Evolutionary conservation across 2,888 invertebrate genomes (phyloP), one percentile per base, ranked within the genome.

Genomic region (Graphium colonna): DNA sequence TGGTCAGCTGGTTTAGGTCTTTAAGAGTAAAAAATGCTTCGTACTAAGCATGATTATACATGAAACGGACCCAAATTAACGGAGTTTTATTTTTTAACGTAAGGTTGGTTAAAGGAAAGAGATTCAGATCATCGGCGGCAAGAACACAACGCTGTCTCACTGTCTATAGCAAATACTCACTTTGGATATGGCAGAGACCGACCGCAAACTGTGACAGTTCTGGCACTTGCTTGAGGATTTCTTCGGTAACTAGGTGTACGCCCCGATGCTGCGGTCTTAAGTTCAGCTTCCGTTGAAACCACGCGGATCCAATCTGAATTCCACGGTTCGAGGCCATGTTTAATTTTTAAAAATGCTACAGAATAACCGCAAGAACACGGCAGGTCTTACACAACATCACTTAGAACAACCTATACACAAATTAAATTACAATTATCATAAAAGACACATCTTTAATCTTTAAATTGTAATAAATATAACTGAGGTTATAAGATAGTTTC

Each of bases 211-310:
- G 96, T 78, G 94, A 93, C 81, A 98, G 92, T 90, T 98, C 98
- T 52, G 98, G 97, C 90, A 97, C 94, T 91, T 97, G 96, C 91
- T 96, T 93, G 62, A 97, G 92, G 77, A 98, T 97, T 92, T 98
- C 98, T 89, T 98, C 98, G 64, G 98, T 97, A 73, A 98, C 97
- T 75, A 98, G 93, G 92, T 98, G 98, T 80, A 98, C 97, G 77
- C 98, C 98, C 82, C 98, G 93, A 90, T 97, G 97, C 90, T 97
- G 97, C 75, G 98, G 97, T 87, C 97, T 93, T 87, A 98, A 93
- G 91, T 97, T 96, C 85, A 98, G 95, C 92, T 97, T 97, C 90
- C 96, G 95, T 92, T 98, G 98, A 92, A 97, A 97, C 98, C 98
- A 98, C 91, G 97, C 97, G 86, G 97, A 96, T 90, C 97, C 97